Percentiles rank a stretch among this genome's conserved stretches.
Conservation (phyloP, 2,797 vertebrate species). For the Australoheros facetus region DNA sequence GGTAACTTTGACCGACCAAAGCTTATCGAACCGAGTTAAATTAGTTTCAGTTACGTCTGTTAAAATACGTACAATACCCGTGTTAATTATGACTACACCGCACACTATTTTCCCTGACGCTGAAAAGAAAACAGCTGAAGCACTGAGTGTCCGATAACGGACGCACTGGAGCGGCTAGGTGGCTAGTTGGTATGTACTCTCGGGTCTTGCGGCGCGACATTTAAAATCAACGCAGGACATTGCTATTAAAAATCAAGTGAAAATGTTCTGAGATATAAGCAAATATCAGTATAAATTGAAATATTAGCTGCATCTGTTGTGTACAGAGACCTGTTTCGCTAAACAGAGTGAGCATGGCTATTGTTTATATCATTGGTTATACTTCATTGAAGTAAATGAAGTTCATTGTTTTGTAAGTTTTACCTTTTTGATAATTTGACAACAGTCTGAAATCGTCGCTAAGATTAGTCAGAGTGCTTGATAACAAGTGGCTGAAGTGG, state of each 20-base stretch:
- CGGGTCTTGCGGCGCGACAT: constrained; percentile 43
- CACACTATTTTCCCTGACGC: background rate
- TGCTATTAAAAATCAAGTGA: background rate
- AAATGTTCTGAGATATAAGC: background rate
- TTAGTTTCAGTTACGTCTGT: background rate
- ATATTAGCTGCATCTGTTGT: background rate
- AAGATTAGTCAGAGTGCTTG: constrained; percentile 6
- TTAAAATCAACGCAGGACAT: constrained; percentile 39
- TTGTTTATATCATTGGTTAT: background rate
- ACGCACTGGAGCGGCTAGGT: background rate
- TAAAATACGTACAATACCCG: accelerated
- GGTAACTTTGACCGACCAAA: background rate
- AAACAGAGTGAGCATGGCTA: background rate
- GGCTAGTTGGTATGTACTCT: constrained; percentile 12
- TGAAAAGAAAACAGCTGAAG: accelerated
- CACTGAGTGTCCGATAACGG: constrained; percentile 26
- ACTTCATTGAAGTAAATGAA: background rate
- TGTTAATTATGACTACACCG: accelerated
- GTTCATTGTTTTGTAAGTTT: background rate
- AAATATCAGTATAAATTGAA: background rate
- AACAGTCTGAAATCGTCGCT: background rate
- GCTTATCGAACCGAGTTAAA: background rate
- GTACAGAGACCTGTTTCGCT: background rate
- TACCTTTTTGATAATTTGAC: background rate
- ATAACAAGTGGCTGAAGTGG: constrained; percentile 2